These are phyloP conservation scores for Macrotis lagotis DNA, from an alignment of 2,113 vertebrate genomes.

Conservation along the genomic window DNA sequence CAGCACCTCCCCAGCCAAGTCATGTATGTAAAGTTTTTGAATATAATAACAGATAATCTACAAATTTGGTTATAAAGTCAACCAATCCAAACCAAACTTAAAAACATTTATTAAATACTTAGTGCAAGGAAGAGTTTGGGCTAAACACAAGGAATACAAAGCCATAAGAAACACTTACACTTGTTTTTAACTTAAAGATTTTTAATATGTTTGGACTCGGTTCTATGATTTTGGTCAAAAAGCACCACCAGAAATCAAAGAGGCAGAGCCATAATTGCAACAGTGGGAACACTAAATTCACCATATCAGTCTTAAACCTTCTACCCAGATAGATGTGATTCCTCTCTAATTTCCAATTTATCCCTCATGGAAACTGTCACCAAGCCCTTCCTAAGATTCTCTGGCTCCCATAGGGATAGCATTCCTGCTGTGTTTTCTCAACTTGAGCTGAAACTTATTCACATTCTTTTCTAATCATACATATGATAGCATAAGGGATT, in stretches of 20 bases:
- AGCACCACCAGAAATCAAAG: too few relatives aligned
- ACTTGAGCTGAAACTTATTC: neutral
- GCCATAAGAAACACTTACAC: too few relatives aligned
- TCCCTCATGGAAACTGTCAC: neutral
- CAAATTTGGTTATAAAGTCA: slow-evolving; percentile 42
- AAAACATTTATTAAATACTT: too few relatives aligned
- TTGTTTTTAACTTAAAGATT: too few relatives aligned
- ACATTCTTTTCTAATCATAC: neutral
- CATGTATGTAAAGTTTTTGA: slow-evolving; percentile 33
- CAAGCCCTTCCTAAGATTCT: neutral
- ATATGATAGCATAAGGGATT: neutral
- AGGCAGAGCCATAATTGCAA: too few relatives aligned
- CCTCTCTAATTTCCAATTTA: neutral
- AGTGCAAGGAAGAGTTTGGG: too few relatives aligned
- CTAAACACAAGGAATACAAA: too few relatives aligned
- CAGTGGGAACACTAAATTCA: too few relatives aligned
- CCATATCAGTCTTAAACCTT: neutral
- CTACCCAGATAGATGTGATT: neutral
- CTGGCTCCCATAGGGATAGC: neutral
- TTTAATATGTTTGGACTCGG: too few relatives aligned
- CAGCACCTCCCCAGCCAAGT: slow-evolving; percentile 48
- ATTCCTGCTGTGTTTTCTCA: neutral
- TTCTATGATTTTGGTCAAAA: too few relatives aligned
- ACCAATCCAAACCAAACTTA: too few relatives aligned
- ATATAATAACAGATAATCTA: slow-evolving; percentile 36